Base-by-base conservation (phyloP, 2,797 vertebrate genomes). In the Gambusia yucatana region DNA sequence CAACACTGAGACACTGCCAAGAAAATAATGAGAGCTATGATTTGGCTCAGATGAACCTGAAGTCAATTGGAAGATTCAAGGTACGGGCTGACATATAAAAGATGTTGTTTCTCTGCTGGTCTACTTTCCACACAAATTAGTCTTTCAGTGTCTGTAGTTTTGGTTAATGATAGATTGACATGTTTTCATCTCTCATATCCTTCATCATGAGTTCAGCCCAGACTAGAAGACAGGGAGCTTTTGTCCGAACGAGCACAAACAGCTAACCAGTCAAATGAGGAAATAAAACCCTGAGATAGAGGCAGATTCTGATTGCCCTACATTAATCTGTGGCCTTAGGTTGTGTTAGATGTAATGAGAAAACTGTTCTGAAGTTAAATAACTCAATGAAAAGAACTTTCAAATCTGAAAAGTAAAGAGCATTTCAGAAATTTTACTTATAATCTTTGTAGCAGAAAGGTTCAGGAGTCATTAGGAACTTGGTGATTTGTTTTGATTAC, bases 1-100 rank as follows among this genome's bases (percentile, higher is more conserved):
- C 63, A 67, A 67, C 8, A 25, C 36, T 67, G 63, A 67, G 17
- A 43, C 39, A 43, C 20, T 69, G 65, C 65, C 65, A 69, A 69
- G 39, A 43, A 69, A 72, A 72, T 72, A 46, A 30, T 72, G 41
- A 44, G 25, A 33, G 28, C n/a, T 10, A 13, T 10, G 39, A 43
- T 69, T 69, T 69, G 65, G 22, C 65, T 69, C 65, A 69, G 65
- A 69, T 43, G 36, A 13, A 69, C 39, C 39, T 43, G 39, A 67
- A 43, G 63, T 67, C 14, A 67, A 25, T 41, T 25, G 9, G 4
- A 67, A 67, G 10, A 43, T 36, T 36, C 17, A 69, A 69, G 39
- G n/a, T n/a, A 69, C 65, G 6, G 39, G 39, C 39, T 43, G 2
- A 69, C 3, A 41, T n/a, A 11, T 57, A 57, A 41, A 41, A 41